Percentiles rank a stretch among this genome's conserved stretches.
Evolutionary conservation across 2,113 vertebrate species (phyloP).

Genomic region (Malurus cyaneus): DNA sequence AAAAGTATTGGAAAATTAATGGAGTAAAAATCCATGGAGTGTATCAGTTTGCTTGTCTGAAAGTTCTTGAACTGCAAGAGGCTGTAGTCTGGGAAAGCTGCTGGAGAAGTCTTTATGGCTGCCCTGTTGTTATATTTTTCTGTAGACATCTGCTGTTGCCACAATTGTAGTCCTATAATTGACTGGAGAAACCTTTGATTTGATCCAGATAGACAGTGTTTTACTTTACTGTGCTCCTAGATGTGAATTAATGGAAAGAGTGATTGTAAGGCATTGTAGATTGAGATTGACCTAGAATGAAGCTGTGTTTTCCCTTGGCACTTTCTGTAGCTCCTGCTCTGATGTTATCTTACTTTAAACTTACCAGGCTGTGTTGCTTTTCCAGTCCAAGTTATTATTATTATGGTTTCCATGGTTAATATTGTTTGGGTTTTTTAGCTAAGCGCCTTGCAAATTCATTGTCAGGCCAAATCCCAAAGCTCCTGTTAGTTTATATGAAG

Average conservation of each 20-base stretch:
- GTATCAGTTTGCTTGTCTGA: not conserved
- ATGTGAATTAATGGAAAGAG: slow-evolving; percentile 15
- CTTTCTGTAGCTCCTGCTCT: slow-evolving; percentile 6
- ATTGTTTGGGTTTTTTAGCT: not conserved
- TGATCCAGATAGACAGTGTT: not conserved
- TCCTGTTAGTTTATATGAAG: slow-evolving; percentile 34
- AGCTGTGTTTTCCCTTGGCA: slow-evolving; percentile 14
- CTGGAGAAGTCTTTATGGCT: not conserved
- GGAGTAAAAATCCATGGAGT: not conserved
- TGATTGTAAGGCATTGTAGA: not conserved
- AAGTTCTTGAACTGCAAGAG: not conserved
- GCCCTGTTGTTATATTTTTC: not conserved
- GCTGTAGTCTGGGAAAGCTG: not conserved
- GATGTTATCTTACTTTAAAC: slow-evolving; percentile 16
- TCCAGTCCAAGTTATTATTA: slow-evolving; percentile 21
- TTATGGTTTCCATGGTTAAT: slow-evolving; percentile 28
- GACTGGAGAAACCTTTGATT: not conserved
- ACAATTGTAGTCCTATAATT: not conserved
- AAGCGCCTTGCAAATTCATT: not conserved
- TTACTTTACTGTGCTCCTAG: not conserved
- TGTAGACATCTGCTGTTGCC: not conserved
- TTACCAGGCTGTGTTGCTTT: not conserved
- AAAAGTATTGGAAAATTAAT: not conserved
- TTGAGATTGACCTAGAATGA: slow-evolving; percentile 22
- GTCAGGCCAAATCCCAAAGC: slow-evolving; percentile 38